Conservation (phyloP, 2,888 invertebrate genomes). For the Brachyptera risi region DNA sequence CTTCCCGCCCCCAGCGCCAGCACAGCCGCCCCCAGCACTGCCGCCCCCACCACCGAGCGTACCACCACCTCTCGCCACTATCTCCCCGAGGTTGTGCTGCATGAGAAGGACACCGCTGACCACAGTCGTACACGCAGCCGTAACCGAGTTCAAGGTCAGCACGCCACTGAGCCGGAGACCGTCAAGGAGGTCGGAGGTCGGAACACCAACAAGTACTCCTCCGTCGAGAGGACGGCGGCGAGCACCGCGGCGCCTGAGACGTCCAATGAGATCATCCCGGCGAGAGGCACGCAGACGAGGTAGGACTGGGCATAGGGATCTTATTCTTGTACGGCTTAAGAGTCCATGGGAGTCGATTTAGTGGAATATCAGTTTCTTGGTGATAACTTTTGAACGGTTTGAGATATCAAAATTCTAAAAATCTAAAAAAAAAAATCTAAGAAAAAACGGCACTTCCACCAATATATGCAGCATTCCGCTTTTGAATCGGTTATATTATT, state of each 20-base stretch:
- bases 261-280: constrained; percentile 60
- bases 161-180: constrained; percentile 25
- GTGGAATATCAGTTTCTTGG: too few species aligned
- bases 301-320: neutral
- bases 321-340: too few species aligned
- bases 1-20: too few species aligned
- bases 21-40: too few species aligned
- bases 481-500: too few species aligned
- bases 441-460: too few species aligned
- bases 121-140: constrained; percentile 13
- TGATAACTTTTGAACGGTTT: too few species aligned
- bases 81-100: constrained; percentile 20
- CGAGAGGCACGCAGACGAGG: neutral
- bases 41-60: constrained; percentile 25
- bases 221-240: constrained; percentile 49
- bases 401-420: too few species aligned
- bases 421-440: too few species aligned
- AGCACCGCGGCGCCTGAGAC: constrained; percentile 54
- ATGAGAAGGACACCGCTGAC: neutral
- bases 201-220: constrained; percentile 54
- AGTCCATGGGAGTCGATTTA: too few species aligned
- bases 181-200: constrained; percentile 21
- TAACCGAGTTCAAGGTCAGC: constrained; percentile 23
- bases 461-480: too few species aligned
- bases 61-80: constrained; percentile 39